A percentile compares a stretch with the other conserved stretches of the same genome.
These are phyloP conservation scores for Portunus trituberculatus DNA, from an alignment of 1,140 invertebrate genomes.

Conservation along the genomic window DNA sequence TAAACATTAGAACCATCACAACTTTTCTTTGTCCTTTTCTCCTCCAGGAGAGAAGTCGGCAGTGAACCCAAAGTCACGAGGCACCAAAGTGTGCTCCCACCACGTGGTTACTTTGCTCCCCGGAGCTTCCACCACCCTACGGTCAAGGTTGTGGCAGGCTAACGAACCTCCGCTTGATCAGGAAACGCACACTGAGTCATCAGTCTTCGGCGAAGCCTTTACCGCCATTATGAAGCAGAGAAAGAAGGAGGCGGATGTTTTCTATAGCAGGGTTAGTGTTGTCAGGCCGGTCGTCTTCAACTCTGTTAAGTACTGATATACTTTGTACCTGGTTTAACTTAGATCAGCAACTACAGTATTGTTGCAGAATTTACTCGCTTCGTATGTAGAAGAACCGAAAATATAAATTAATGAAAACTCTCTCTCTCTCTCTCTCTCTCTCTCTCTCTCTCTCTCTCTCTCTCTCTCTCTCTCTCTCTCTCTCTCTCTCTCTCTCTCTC, in stretches of 20 bases:
- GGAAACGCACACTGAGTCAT: background rate
- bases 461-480: no score
- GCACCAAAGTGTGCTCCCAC: conserved; percentile 81
- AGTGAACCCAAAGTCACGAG: conserved; percentile 79
- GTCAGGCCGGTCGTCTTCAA: conserved; percentile 33
- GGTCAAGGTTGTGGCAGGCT: conserved; percentile 71
- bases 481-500: conserved; percentile 76
- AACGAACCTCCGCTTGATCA: background rate
- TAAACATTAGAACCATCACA: no score
- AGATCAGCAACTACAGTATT: no score
- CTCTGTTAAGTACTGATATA: no score
- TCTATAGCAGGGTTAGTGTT: conserved; percentile 79
- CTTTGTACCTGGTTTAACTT: no score
- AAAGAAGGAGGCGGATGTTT: conserved; percentile 79
- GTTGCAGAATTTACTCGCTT: no score
- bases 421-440: no score
- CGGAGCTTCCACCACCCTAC: conserved; percentile 78
- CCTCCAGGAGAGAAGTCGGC: conserved; percentile 78
- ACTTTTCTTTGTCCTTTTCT: background rate
- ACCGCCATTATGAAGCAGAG: conserved; percentile 79
- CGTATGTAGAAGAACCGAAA: no score
- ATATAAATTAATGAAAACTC: no score
- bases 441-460: no score
- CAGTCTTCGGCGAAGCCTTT: conserved; percentile 78
- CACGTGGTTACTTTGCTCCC: conserved; percentile 79